Evolutionary conservation across 2,888 invertebrate genomes (phyloP), one percentile per base, ranked within the genome.

Genomic region (Fissipunctia ypsillon): DNA sequence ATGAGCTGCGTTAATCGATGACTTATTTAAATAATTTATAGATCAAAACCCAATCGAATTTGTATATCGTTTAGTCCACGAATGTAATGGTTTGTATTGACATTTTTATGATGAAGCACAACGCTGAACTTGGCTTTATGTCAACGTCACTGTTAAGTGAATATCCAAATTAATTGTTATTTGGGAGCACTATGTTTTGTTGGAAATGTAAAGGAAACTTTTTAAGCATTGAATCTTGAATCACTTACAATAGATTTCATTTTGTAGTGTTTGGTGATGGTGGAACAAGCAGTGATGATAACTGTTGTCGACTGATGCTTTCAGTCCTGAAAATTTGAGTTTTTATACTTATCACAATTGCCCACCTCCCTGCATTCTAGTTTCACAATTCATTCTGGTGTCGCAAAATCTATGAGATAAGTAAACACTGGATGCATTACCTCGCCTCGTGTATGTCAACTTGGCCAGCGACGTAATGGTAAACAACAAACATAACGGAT

Each of bases 161-260:
- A n/a, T n/a, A n/a, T n/a, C n/a, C n/a, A n/a, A n/a, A n/a, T n/a
- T n/a, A n/a, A n/a, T n/a, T n/a, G n/a, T n/a, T 73, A 61, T 65
- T 68, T 54, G n/a, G 9, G 6, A 80, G 35, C 25, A 28, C 61
- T 28, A n/a, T 38, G 2, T 19, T 31, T 65, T 50, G 25, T 35
- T 25, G 6, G n/a, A 43, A 61, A 63, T 43, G 6, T n/a, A 38
- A 56, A 54, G 28, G 35, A 52, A 45, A 59, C 48, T 50, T 52
- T 59, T 68, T 57, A 64, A 50, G 56, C 63, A 71, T 86, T 73
- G 83, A 82, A 79, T 83, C 80, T 73, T n/a, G 38, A 57, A 73
- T 82, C 90, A 96, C 96, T 96, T 95, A 96, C 96, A 92, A 95
- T 90, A 86, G 92, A 93, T 91, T 95, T 95, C 96, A 96, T 96